Conservation (phyloP, 2,113 vertebrate genomes). For the Rhineura floridana region DNA sequence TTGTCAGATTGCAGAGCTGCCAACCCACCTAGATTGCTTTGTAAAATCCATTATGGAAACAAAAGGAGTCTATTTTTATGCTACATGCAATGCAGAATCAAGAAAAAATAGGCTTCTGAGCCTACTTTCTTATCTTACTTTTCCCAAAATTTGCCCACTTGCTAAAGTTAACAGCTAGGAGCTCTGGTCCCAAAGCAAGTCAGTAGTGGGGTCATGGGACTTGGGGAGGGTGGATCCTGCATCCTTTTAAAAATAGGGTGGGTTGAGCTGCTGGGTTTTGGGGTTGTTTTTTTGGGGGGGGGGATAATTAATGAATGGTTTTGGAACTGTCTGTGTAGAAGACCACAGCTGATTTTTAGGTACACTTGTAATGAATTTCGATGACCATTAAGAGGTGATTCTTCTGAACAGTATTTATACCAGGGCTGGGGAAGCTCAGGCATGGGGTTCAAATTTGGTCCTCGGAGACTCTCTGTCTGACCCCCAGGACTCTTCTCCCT, state of each 20-base stretch:
- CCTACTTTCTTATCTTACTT: not conserved
- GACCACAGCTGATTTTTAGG: not conserved
- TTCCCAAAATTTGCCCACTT: conserved; percentile 36
- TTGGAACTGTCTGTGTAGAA: not conserved
- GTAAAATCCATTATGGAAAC: conserved; percentile 56
- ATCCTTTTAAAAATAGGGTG: not conserved
- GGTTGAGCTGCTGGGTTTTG: not conserved
- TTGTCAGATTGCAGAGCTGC: conserved; percentile 51
- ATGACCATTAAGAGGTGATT: not conserved
- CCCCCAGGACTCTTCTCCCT: too few species aligned
- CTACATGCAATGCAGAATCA: conserved; percentile 35
- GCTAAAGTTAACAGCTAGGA: conserved; percentile 34
- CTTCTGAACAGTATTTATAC: not conserved
- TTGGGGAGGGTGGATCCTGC: not conserved
- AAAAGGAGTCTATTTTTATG: conserved; percentile 58
- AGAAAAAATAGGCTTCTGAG: conserved; percentile 6
- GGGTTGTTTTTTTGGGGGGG: too few species aligned
- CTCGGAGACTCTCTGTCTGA: too few species aligned
- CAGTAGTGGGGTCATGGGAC: not conserved
- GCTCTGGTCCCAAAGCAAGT: not conserved
- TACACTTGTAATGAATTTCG: not conserved
- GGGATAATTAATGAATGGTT: not conserved
- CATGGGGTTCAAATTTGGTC: too few species aligned
- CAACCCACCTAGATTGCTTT: conserved; percentile 39
- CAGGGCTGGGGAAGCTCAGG: too few species aligned